phyloP scores from a whole-genome alignment of 2,888 invertebrate genomes.

The Xanthia togata region DNA sequence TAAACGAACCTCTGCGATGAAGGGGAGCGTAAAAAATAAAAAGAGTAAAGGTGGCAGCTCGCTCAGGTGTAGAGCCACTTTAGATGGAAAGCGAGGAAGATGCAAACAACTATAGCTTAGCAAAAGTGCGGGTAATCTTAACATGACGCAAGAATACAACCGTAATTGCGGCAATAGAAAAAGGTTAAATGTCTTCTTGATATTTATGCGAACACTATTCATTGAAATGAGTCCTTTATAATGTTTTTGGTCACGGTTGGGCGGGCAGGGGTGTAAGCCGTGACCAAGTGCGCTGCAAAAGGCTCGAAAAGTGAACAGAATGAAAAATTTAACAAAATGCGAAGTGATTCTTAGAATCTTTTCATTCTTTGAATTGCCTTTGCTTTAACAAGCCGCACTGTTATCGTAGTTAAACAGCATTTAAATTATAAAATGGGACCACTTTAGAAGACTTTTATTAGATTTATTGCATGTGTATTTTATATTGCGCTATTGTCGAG shows the following conservation, averaged over 20 bases:
- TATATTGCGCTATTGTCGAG: slow-evolving; percentile 12
- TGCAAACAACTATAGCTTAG: slow-evolving; percentile 39
- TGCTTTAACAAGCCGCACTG: slow-evolving; percentile 10
- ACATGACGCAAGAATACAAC: slow-evolving; percentile 21
- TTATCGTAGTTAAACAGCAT: slow-evolving; percentile 16
- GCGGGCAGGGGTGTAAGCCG: slow-evolving; percentile 13
- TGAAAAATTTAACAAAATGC: slow-evolving; percentile 14
- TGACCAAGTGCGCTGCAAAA: slow-evolving; percentile 38
- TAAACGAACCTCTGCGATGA: slow-evolving; percentile 68
- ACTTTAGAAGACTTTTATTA: slow-evolving; percentile 26
- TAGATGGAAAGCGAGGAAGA: slow-evolving; percentile 57
- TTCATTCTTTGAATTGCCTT: slow-evolving; percentile 13
- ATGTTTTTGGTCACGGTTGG: slow-evolving; percentile 37
- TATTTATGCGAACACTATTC: slow-evolving; percentile 41
- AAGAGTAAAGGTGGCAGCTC: slow-evolving; percentile 57
- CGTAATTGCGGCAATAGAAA: slow-evolving; percentile 39
- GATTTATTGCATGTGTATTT: slow-evolving; percentile 31
- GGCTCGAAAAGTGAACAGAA: slow-evolving; percentile 27
- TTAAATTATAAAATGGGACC: slow-evolving; percentile 23
- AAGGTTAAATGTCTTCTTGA: slow-evolving; percentile 29
- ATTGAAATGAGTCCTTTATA: slow-evolving; percentile 41
- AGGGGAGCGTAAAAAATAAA: slow-evolving; percentile 63
- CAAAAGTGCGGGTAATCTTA: slow-evolving; percentile 37
- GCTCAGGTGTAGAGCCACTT: slow-evolving; percentile 56
- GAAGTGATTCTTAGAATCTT: slow-evolving; percentile 30